These are phyloP conservation scores for Mus musculus DNA, from an alignment of 2,113 vertebrate genomes.

Conservation along the genomic window GRCm39 chr11:118406001-118406500, in stretches of 20 bases:
- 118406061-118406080: rapidly evolving
- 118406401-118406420: not conserved
- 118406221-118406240: rapidly evolving
- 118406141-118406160: too few relatives aligned
- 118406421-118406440: not conserved
- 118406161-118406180: too few relatives aligned
- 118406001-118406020: not conserved
- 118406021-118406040: not conserved
- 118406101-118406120: rapidly evolving
- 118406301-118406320: rapidly evolving
- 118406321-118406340: rapidly evolving
- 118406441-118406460: not conserved
- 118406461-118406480: constrained; percentile 69
- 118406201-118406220: rapidly evolving
- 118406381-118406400: not conserved
- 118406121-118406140: too few relatives aligned
- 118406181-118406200: too few relatives aligned
- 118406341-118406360: not conserved
- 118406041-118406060: not conserved
- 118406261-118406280: rapidly evolving
- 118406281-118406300: rapidly evolving
- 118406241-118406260: not conserved
- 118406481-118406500: constrained; percentile 89
- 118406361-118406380: not conserved
- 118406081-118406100: not conserved